Evolutionary conservation across 2,797 vertebrate species (phyloP), one percentile per base, ranked within the genome.

Genomic region (Periophthalmus magnuspinnatus): DNA sequence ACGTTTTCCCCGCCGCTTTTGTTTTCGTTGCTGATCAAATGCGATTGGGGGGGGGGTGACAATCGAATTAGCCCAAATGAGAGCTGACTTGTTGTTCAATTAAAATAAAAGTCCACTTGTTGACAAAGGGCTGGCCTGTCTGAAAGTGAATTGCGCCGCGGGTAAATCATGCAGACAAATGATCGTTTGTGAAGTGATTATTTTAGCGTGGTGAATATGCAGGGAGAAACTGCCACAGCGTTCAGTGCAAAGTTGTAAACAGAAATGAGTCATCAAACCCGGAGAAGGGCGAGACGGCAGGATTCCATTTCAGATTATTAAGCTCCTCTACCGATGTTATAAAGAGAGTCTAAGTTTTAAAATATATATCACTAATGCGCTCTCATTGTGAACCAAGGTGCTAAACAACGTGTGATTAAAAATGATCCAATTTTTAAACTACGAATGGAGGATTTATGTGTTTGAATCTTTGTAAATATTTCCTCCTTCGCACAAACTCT

Each of bases 41-140:
- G 74, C 83, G 91, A 91, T 90, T 84, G 82, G 84, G 36, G 67
- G 36, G 67, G 86, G 87, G 77, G 87, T 89, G 88, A 88, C 89
- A 91, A 91, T 91, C 87, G 91, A 86, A 90, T 91, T 87, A 91
- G 81, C 67, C 76, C 75, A 85, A 93, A 92, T 86, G 80, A 89
- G 84, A 89, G 79, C 79, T 75, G 87, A 90, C 85, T 85, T 55
- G 74, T 77, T 78, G 81, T 89, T 90, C 88, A 91, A 89, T 92
- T 93, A 89, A 85, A 91, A 89, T 83, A 87, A 81, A 77, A 73
- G 88, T 89, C 81, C 76, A 80, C 82, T 86, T 84, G 81, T 82
- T 82, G 79, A 86, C 78, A 89, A 82, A 78, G 85, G 77, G 68
- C 73, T 81, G 81, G 62, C 74, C 78, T 84, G 81, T 90, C 84